These are phyloP conservation scores for Anolis carolinensis DNA, from an alignment of 2,113 vertebrate species.

Conservation along the genomic window DNA sequence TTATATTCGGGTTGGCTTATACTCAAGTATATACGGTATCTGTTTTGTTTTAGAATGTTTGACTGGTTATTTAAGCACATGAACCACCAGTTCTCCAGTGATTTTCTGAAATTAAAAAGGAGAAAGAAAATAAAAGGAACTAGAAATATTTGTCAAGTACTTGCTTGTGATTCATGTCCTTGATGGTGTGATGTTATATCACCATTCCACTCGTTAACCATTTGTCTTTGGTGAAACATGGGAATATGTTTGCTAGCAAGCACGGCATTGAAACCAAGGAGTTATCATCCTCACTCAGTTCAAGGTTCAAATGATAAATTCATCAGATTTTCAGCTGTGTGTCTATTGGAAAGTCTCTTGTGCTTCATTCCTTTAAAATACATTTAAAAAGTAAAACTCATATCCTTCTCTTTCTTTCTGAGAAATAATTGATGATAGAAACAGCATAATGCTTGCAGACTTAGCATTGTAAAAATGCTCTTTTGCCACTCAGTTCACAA, in stretches of 20 bases:
- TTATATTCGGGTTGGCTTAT: too few relatives aligned
- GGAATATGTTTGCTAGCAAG: slow-evolving; percentile 50
- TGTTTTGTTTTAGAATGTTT: slow-evolving; percentile 20
- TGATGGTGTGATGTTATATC: slow-evolving; percentile 39
- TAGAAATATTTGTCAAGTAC: slow-evolving; percentile 54
- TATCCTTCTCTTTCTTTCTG: slow-evolving; percentile 14
- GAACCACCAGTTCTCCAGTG: slow-evolving; percentile 42
- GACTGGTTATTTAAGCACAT: slow-evolving; percentile 36
- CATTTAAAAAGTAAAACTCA: too few relatives aligned
- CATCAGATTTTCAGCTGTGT: slow-evolving; percentile 57
- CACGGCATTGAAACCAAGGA: slow-evolving; percentile 61
- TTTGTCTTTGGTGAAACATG: slow-evolving; percentile 68
- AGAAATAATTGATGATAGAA: slow-evolving; percentile 27
- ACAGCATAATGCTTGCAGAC: not conserved
- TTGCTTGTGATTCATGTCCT: slow-evolving; percentile 60
- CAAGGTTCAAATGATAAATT: slow-evolving; percentile 70
- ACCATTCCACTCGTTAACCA: slow-evolving; percentile 51
- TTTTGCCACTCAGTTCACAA: too few relatives aligned
- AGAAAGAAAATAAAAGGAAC: slow-evolving; percentile 29
- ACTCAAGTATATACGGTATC: too few relatives aligned
- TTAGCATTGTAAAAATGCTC: too few relatives aligned
- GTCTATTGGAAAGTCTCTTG: slow-evolving; percentile 54
- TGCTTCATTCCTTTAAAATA: slow-evolving; percentile 51
- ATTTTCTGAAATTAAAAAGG: not conserved
- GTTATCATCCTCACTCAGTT: slow-evolving; percentile 55